phyloP scores from a whole-genome alignment of 1,140 invertebrate species.

The Drosophila hydei region DNA sequence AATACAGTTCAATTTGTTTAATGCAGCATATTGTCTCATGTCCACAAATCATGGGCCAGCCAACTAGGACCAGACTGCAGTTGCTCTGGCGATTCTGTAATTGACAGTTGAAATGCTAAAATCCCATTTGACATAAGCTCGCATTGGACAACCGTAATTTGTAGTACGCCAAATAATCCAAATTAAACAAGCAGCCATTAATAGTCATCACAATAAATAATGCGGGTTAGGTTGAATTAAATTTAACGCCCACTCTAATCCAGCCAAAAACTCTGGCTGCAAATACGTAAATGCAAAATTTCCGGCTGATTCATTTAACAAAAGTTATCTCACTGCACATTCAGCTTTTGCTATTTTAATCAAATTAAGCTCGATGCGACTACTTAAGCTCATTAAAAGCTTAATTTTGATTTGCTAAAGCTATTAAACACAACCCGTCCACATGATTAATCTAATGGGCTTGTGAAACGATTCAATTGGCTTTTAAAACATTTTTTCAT shows the following conservation, averaged over 20 bases:
- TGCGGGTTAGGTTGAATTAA: slow-evolving; percentile 21
- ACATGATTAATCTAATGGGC: neutral
- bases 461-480: neutral
- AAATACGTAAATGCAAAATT: neutral
- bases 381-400: neutral
- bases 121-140: slow-evolving; percentile 49
- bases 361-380: neutral
- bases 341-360: neutral
- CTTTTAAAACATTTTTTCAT: too few relatives aligned
- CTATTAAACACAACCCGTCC: too few relatives aligned
- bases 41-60: slow-evolving; percentile 12
- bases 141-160: slow-evolving; percentile 44
- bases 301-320: neutral
- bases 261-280: neutral
- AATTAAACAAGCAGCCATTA: slow-evolving; percentile 38
- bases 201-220: slow-evolving; percentile 34
- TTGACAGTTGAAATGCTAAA: slow-evolving; percentile 65
- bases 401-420: neutral
- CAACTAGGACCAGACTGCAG: neutral
- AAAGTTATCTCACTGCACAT: neutral
- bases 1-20: slow-evolving; percentile 62
- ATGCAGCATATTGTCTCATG: slow-evolving; percentile 26
- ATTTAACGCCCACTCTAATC: slow-evolving; percentile 8
- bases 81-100: slow-evolving; percentile 43
- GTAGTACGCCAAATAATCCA: slow-evolving; percentile 44